Percentiles rank a stretch among this genome's conserved stretches.
These are phyloP conservation scores for Nasonia oneida DNA, from an alignment of 2,888 invertebrate genomes.

Conservation along the genomic window DNA sequence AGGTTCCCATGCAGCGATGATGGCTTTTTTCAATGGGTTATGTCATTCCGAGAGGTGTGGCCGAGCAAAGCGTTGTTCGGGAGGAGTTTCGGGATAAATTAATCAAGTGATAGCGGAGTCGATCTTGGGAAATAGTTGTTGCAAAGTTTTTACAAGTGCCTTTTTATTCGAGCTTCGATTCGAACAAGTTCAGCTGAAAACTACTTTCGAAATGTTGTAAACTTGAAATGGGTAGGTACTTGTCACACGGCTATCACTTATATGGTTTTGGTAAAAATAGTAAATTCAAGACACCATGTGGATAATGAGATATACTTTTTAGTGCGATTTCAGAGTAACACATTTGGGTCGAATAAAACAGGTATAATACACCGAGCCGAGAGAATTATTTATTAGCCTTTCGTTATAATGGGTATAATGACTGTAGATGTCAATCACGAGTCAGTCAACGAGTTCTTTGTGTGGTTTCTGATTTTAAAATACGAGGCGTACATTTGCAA, in stretches of 20 bases:
- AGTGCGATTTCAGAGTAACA: too few species aligned
- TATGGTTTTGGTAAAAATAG: background rate
- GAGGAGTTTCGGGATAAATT: background rate
- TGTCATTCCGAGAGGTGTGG: background rate
- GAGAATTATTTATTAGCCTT: conserved; percentile 8
- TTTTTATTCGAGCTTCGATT: background rate
- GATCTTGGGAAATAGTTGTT: background rate
- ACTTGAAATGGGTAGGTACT: background rate
- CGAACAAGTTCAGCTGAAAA: background rate
- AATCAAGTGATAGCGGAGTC: background rate
- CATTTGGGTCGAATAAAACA: background rate
- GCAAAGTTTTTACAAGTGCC: too few species aligned
- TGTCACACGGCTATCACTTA: background rate
- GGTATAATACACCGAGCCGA: background rate
- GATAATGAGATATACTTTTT: conserved; percentile 11
- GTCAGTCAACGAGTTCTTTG: background rate
- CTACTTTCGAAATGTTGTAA: conserved; percentile 11
- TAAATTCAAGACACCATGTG: background rate
- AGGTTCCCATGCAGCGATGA: background rate
- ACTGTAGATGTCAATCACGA: conserved; percentile 2
- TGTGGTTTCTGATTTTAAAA: background rate
- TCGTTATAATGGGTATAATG: background rate
- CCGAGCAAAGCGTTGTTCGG: background rate
- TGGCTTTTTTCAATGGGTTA: conserved; percentile 2
- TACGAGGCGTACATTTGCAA: background rate